Base-by-base conservation (phyloP, 1,140 invertebrate species). In the Helicoverpa zea region DNA sequence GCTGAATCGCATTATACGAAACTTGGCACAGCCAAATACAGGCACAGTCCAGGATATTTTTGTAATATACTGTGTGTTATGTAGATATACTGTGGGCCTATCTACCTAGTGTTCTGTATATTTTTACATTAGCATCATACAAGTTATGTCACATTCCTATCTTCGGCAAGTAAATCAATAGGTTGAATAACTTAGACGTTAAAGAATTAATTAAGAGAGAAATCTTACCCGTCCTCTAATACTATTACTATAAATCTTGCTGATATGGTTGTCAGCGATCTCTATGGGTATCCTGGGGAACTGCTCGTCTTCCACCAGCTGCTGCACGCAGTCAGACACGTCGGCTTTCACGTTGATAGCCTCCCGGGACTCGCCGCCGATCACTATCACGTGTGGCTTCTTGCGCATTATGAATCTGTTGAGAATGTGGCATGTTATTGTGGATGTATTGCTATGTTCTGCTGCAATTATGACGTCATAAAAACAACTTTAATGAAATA, bases 321-420 rank as follows among this genome's bases (percentile, higher is more conserved):
- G 96, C 2, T 96, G 95, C 0, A 99, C 95, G 63, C 98, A 96
- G 82, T 97, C 96, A 72, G 97, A 97, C 0, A 99, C 93, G 92
- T 99, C 99, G 9, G 97, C 96, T n/a, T 97, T 96, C 1, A 99
- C 96, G 96, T 97, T 98, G 12, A 98, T 86, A 0, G 98, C 98
- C 86, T 98, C 98, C 23, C 98, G 96, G 0, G 98, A 98, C 93
- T 99, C 98, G 0, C 98, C 98, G 4, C 98, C 97, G 47, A 99
- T 97, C 0, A 97, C 97, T 66, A 99, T 97, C 5, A 99, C 97
- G 93, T 99, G 99, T 0, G 99, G 99, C 88, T 99, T 98, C 90
- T 99, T 99, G 1, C 96, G 96, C 0, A 96, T 92, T 43, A 99
- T 98, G 84, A 99, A 99, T 82, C 98, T 97, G 81, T 96, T 96